Percentiles rank a stretch among this genome's conserved stretches.
Evolutionary conservation across 1,140 invertebrate genomes (phyloP).

Genomic region (Acarapis woodi): DNA sequence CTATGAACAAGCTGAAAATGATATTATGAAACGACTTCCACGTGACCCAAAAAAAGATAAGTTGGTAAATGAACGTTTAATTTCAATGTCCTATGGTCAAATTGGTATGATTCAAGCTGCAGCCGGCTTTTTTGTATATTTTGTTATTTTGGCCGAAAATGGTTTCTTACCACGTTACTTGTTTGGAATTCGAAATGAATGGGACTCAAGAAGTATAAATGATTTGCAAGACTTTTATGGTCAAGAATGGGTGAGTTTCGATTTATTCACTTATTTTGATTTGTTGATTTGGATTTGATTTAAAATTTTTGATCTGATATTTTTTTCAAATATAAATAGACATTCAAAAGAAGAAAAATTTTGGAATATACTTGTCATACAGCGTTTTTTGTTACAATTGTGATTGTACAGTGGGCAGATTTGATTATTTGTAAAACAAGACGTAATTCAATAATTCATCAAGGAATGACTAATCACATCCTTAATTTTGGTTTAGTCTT

Average conservation of each 20-base stretch:
- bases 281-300: not conserved
- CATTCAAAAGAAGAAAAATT: slow-evolving; percentile 1
- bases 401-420: slow-evolving; percentile 37
- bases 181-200: slow-evolving; percentile 22
- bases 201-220: slow-evolving; percentile 26
- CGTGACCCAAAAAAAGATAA: slow-evolving; percentile 82
- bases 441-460: slow-evolving; percentile 28
- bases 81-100: slow-evolving; percentile 31
- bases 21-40: slow-evolving; percentile 96
- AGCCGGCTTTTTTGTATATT: slow-evolving; percentile 25
- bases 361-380: slow-evolving; percentile 32
- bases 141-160: slow-evolving; percentile 28
- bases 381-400: slow-evolving; percentile 33
- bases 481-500: slow-evolving; percentile 43
- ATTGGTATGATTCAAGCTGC: slow-evolving; percentile 23
- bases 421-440: slow-evolving; percentile 35
- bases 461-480: slow-evolving; percentile 32
- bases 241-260: slow-evolving; percentile 24
- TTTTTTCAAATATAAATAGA: not conserved
- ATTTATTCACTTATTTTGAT: not conserved
- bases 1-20: slow-evolving; percentile 76
- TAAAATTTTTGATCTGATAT: not conserved
- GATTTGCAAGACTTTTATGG: slow-evolving; percentile 27
- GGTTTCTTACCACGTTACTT: slow-evolving; percentile 24
- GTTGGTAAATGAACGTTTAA: slow-evolving; percentile 93